Evolutionary conservation across 2,888 invertebrate genomes (phyloP), one percentile per base, ranked within the genome.

Genomic region (Drosophila putrida): DNA sequence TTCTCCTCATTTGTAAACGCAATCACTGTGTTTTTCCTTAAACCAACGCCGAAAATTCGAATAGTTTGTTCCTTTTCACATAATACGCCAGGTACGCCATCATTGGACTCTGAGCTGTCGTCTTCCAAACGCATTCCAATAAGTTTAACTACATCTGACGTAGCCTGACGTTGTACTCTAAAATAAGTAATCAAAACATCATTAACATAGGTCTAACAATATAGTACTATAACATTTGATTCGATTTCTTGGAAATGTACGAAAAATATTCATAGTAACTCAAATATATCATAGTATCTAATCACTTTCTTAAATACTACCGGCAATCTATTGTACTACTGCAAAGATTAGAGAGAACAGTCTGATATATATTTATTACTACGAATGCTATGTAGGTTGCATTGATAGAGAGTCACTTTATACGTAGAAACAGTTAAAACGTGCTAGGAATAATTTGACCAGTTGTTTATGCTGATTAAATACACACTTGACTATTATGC

Each of bases 41-140:
- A 93, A 2, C 96, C 95, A 8, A 92, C 92, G 0, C 97, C 97
- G 90, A 97, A 97, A 35, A 97, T 88, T 51, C 97, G 95, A 43
- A 97, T 89, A 10, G 93, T 93, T 20, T 95, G 94, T 3, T 93
- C 92, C 0, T 93, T 91, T 53, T 94, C 94, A 13, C 95, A 95
- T 64, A 96, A 89, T 20, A 97, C 93, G 71, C 94, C 94, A 0
- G 96, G 96, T 36, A 96, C 93, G 0, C 96, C 96, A 58, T 90
- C 74, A 38, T 89, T 78, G 0, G 65, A 59, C 11, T 77, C 64
- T 1, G 72, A 50, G 5, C 41, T 58, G 6, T 53, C 72, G 39
- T 62, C 83, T 33, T 85, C 85, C 51, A 85, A 59, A 9, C 88
- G 86, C n/a, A 85, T 27, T n/a, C 85, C 85, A 28, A 71, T 27